phyloP scores from a whole-genome alignment of 1,140 invertebrate species.

The Melitaea cinxia region DNA sequence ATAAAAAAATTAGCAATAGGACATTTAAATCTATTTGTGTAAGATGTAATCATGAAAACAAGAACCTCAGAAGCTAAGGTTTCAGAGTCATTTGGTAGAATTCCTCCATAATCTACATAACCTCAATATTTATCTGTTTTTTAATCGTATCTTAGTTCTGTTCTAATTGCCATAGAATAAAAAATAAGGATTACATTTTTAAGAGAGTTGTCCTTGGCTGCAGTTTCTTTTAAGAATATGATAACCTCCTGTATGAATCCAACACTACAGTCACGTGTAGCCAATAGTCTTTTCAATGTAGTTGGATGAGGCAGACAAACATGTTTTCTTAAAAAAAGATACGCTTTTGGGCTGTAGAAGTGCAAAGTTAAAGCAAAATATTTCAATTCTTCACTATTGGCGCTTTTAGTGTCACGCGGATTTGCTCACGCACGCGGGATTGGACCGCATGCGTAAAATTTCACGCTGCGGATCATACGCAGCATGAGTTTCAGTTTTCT shows the following conservation, averaged over 20 bases:
- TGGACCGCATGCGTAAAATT: too few species aligned
- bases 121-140: background rate
- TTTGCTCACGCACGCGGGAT: too few species aligned
- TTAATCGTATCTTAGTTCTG: background rate
- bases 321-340: background rate
- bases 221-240: background rate
- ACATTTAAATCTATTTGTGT: background rate
- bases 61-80: background rate
- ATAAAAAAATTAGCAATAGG: slow-evolving; percentile 4
- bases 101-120: background rate
- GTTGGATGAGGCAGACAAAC: background rate
- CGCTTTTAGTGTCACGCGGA: too few species aligned
- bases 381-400: background rate
- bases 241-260: background rate
- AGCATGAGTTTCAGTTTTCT: too few species aligned
- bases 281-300: background rate
- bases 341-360: background rate
- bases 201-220: background rate
- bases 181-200: background rate
- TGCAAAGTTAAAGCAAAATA: background rate
- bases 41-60: background rate
- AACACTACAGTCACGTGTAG: background rate
- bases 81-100: background rate
- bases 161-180: background rate
- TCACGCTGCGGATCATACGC: too few species aligned